Conservation (phyloP, 2,797 vertebrate species). For the Mareca strepera region DNA sequence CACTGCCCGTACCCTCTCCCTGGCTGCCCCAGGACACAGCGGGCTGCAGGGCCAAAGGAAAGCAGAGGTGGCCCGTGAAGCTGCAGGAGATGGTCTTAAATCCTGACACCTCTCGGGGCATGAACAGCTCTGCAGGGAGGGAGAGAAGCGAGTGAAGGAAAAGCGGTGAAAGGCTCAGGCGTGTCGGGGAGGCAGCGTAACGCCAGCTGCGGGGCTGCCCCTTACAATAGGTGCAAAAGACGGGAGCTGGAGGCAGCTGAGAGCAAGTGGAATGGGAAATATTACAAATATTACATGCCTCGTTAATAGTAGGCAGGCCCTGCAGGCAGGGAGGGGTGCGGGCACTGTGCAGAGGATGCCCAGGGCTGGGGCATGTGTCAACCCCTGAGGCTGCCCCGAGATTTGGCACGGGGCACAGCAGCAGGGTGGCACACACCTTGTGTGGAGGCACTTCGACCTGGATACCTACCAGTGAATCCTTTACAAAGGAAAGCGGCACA, state of each 20-base stretch:
- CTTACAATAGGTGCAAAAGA: background rate
- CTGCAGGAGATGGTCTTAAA: slow-evolving; percentile 32
- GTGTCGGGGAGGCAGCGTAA: background rate
- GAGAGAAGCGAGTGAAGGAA: background rate
- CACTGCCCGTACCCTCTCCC: background rate
- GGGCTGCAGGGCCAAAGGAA: background rate
- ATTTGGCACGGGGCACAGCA: background rate
- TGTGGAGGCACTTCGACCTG: fast-evolving
- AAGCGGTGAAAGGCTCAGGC: background rate
- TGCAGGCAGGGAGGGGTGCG: no score
- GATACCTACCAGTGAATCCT: background rate
- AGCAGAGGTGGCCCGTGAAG: slow-evolving; percentile 54
- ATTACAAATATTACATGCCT: background rate
- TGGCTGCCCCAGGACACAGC: fast-evolving
- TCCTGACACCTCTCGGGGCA: background rate
- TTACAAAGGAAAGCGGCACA: no score
- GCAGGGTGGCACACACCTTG: fast-evolving
- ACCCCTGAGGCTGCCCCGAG: background rate
- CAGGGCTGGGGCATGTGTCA: fast-evolving
- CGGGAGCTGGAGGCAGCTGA: background rate
- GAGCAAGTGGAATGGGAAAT: background rate
- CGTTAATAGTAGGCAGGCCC: background rate
- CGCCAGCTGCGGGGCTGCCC: background rate
- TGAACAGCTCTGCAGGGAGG: slow-evolving; percentile 5
- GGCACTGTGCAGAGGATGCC: background rate